These are phyloP conservation scores for Micoletzkya japonica DNA, from an alignment of 2,888 invertebrate species.

Conservation along the genomic window DNA sequence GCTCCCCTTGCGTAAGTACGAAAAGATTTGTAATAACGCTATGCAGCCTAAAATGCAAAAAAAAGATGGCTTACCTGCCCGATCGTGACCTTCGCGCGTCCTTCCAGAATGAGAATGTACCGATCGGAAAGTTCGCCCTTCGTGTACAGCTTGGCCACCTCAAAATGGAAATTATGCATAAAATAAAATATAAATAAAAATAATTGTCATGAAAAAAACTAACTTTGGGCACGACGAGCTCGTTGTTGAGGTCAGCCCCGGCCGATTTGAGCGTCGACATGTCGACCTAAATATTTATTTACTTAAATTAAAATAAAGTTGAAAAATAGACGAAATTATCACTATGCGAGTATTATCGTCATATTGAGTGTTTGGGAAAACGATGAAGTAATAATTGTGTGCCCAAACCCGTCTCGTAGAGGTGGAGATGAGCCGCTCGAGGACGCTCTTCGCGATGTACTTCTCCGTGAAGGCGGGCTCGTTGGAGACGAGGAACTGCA, in stretches of 20 bases:
- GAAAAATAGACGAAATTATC: too few species aligned
- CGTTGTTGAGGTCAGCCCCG: constrained; percentile 39
- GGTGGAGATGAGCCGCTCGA: constrained; percentile 45
- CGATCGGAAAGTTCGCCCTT: constrained; percentile 72
- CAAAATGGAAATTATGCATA: too few species aligned
- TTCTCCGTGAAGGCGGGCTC: constrained; percentile 40
- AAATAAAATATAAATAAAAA: too few species aligned
- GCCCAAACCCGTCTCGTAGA: constrained; percentile 41
- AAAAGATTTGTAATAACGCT: too few species aligned
- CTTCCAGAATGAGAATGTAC: constrained; percentile 92
- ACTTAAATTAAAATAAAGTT: too few species aligned
- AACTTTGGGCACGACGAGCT: constrained; percentile 53
- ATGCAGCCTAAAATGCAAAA: background rate
- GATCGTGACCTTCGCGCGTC: constrained; percentile 83
- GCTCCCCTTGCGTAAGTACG: too few species aligned
- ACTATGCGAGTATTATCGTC: too few species aligned
- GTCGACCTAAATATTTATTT: constrained; percentile 38
- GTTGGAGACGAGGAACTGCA: constrained; percentile 52
- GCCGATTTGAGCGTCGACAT: constrained; percentile 50
- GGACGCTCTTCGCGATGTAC: constrained; percentile 45
- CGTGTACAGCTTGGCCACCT: constrained; percentile 63
- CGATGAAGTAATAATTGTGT: too few species aligned
- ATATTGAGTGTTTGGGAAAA: too few species aligned
- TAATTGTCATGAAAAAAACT: too few species aligned
- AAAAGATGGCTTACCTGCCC: constrained; percentile 70